Conservation (phyloP, 1,140 invertebrate species). For the Leptinotarsa lineolata region DNA sequence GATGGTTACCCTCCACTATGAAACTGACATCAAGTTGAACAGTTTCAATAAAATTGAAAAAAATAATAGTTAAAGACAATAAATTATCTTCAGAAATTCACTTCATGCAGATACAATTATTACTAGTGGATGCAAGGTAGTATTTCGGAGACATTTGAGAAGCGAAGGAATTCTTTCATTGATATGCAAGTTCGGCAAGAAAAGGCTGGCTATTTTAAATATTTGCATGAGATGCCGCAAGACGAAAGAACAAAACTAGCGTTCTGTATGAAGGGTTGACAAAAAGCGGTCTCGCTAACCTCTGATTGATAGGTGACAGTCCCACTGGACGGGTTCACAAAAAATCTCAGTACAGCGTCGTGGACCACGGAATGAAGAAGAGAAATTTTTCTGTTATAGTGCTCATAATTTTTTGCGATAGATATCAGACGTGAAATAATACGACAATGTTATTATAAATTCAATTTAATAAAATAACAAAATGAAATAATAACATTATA, state of each 20-base stretch:
- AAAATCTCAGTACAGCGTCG: conserved; percentile 28
- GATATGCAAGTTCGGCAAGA: conserved; percentile 38
- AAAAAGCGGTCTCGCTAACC: conserved; percentile 53
- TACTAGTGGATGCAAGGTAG: not conserved
- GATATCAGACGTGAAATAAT: too few relatives aligned
- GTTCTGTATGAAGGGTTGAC: conserved; percentile 52
- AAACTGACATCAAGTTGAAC: too few relatives aligned
- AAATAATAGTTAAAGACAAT: too few relatives aligned
- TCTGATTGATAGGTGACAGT: conserved; percentile 54
- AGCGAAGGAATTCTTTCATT: conserved; percentile 27
- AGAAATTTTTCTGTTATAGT: too few relatives aligned
- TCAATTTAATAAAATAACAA: too few relatives aligned
- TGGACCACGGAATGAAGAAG: not conserved
- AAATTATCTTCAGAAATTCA: too few relatives aligned
- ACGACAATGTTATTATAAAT: too few relatives aligned
- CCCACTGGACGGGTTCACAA: conserved; percentile 49
- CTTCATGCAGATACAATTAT: too few relatives aligned
- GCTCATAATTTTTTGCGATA: too few relatives aligned
- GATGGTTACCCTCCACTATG: too few relatives aligned
- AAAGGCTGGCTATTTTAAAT: conserved; percentile 48
- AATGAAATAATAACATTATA: too few relatives aligned
- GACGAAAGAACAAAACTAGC: conserved; percentile 46
- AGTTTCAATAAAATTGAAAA: too few relatives aligned
- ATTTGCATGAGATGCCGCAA: conserved; percentile 46
- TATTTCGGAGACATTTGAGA: not conserved